phyloP scores from a whole-genome alignment of 2,797 vertebrate species.

The Amphiprion clarkii region DNA sequence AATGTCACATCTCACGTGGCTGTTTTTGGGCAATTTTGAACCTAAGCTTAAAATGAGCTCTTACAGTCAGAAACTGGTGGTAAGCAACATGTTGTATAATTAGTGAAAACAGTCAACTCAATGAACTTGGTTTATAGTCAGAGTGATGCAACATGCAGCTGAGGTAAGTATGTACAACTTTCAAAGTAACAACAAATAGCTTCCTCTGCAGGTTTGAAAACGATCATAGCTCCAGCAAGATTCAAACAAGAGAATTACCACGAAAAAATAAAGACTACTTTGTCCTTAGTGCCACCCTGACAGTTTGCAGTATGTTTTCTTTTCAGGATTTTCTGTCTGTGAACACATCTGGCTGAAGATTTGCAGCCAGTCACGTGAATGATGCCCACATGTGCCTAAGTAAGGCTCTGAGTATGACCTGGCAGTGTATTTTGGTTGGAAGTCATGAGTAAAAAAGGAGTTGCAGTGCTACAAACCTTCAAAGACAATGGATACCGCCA shows the following conservation, averaged over 20 bases:
- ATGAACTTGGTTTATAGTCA: neutral
- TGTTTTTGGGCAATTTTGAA: neutral
- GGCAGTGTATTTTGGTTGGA: neutral
- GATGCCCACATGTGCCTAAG: slow-evolving; percentile 22
- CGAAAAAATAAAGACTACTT: neutral
- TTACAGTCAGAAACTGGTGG: neutral
- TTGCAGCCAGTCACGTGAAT: slow-evolving; percentile 11
- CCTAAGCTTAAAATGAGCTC: neutral
- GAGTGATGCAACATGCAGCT: neutral
- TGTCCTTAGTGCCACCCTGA: neutral
- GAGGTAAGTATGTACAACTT: too few species aligned
- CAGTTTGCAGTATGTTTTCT: neutral
- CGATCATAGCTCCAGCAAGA: neutral
- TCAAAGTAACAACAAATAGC: neutral
- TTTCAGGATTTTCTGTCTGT: slow-evolving; percentile 16
- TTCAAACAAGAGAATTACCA: neutral
- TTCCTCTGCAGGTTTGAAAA: neutral
- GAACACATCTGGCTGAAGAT: slow-evolving; percentile 39
- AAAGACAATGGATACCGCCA: slow-evolving; percentile 2
- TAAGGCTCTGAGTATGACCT: neutral
- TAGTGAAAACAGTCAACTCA: neutral
- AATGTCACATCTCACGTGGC: neutral
- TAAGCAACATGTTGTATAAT: neutral
- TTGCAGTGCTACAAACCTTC: neutral
- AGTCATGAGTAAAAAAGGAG: neutral